These are phyloP conservation scores for Eristalinus aeneus DNA, from an alignment of 2,888 invertebrate species.

Conservation along the genomic window DNA sequence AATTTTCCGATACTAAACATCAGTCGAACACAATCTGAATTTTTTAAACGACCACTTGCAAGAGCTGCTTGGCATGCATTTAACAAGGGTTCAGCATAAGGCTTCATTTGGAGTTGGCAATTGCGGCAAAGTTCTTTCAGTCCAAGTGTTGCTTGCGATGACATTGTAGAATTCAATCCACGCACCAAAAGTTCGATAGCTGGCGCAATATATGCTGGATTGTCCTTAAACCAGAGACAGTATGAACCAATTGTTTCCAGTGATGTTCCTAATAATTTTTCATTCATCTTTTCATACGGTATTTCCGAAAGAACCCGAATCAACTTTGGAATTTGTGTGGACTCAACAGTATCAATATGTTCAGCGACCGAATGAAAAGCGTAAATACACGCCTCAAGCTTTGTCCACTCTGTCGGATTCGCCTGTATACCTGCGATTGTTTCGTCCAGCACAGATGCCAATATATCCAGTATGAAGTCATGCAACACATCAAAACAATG, in stretches of 20 bases:
- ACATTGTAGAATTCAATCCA: slow-evolving; percentile 86
- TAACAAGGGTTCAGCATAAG: slow-evolving; percentile 89
- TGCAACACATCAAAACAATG: slow-evolving; percentile 93
- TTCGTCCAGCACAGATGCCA: slow-evolving; percentile 85
- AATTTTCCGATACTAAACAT: slow-evolving; percentile 90
- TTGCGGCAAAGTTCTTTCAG: slow-evolving; percentile 93
- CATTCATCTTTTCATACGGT: slow-evolving; percentile 84
- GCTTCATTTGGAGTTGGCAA: slow-evolving; percentile 88
- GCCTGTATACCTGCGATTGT: slow-evolving; percentile 81
- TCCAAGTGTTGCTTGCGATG: slow-evolving; percentile 92
- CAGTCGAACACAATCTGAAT: slow-evolving; percentile 86
- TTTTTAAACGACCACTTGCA: slow-evolving; percentile 83
- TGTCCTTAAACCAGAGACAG: slow-evolving; percentile 91
- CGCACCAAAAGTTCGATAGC: slow-evolving; percentile 86
- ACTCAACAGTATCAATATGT: slow-evolving; percentile 83
- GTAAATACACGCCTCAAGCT: slow-evolving; percentile 85
- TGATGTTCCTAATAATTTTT: slow-evolving; percentile 86
- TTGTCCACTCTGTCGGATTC: slow-evolving; percentile 82
- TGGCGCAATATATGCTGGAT: slow-evolving; percentile 85
- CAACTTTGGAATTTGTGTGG: slow-evolving; percentile 83
- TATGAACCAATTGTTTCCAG: slow-evolving; percentile 91
- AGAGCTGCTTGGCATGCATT: slow-evolving; percentile 85
- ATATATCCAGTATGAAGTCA: slow-evolving; percentile 86
- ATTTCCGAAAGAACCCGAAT: slow-evolving; percentile 84
- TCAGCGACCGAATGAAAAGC: slow-evolving; percentile 85